A percentile compares a stretch with the other conserved stretches of the same genome.
phyloP scores from a whole-genome alignment of 1,140 invertebrate genomes.

The Glossosoma conforme region DNA sequence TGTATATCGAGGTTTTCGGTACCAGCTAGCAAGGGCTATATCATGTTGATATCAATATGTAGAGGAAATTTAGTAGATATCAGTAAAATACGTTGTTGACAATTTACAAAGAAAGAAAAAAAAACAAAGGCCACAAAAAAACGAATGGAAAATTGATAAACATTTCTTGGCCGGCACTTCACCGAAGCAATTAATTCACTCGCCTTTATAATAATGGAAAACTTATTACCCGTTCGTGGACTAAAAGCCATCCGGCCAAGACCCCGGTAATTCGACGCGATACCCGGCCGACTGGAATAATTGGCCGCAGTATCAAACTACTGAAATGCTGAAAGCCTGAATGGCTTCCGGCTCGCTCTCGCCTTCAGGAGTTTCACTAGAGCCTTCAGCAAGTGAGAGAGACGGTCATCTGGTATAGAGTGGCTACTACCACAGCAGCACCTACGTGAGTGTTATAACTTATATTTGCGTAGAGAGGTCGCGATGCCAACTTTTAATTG shows the following conservation, averaged over 20 bases:
- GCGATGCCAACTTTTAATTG: constrained; percentile 31
- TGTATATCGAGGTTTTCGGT: too few species aligned
- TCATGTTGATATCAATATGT: too few species aligned
- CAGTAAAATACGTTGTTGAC: too few species aligned
- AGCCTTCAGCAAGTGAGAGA: too few species aligned
- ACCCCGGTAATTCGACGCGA: constrained; percentile 29
- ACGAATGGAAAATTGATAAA: constrained; percentile 20
- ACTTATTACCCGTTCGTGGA: constrained; percentile 27
- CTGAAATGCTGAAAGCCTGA: too few species aligned
- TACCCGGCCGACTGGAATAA: constrained; percentile 30
- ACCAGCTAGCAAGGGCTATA: too few species aligned
- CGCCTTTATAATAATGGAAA: constrained; percentile 30
- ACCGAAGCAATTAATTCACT: constrained; percentile 30
- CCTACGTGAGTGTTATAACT: constrained; percentile 5
- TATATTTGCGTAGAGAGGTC: constrained; percentile 28
- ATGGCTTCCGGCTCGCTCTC: too few species aligned
- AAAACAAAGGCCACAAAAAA: neutral
- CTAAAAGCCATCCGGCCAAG: constrained; percentile 28
- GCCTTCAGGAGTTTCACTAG: too few species aligned
- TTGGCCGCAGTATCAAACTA: constrained; percentile 24
- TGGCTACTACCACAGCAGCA: too few species aligned
- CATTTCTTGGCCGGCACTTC: constrained; percentile 18
- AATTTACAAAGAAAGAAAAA: too few species aligned
- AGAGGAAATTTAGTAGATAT: too few species aligned
- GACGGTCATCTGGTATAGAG: too few species aligned